Base-by-base conservation (phyloP, 2,797 vertebrate genomes). In the Taeniopygia guttata region DNA sequence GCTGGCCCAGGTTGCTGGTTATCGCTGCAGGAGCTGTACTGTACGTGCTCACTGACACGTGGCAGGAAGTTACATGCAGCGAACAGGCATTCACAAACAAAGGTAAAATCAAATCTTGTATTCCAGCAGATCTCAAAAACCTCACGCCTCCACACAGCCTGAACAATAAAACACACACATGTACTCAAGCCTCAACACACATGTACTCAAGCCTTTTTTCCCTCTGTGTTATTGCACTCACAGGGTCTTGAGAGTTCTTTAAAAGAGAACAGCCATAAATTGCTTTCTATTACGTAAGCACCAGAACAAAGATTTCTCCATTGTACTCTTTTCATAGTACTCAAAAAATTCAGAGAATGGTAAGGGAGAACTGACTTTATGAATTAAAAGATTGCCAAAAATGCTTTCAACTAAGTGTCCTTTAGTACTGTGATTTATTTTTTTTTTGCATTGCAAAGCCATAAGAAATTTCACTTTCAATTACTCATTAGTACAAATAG, bases 81-180 rank as follows among this genome's bases (percentile, higher is more conserved):
- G 30, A 18, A 26, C 16, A 84, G 34, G 7, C 46, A 52, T 63
- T 69, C 43, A 48, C 23, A 91, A 73, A 56, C 30, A 52, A 73
- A 51, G 25, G 32, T 34, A 54, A 73, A 63, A 49, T n/a, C 22
- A 73, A 63, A 49, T n/a, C 22, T 17, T 20, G 3, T n/a, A 10
- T 43, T 60, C 51, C 17, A 15, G 55, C 36, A 78, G 18, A 36
- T 16, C 42, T 46, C 38, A 51, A 77, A 70, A 67, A 59, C 22
- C 13, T 40, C 9, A 0, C 4, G 9, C 45, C 74, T 87, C 75
- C 72, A 43, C 3, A 1, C 13, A 54, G 32, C 25, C 40, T 13
- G 18, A 68, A 46, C 22, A 70, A 48, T 3, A n/a, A n/a, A n/a
- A n/a, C n/a, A 54, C 63, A 59, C 1, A 10, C 15, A 16, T 0